Evolutionary conservation across 2,797 vertebrate genomes (phyloP).

Genomic region (Antennarius maculatus): DNA sequence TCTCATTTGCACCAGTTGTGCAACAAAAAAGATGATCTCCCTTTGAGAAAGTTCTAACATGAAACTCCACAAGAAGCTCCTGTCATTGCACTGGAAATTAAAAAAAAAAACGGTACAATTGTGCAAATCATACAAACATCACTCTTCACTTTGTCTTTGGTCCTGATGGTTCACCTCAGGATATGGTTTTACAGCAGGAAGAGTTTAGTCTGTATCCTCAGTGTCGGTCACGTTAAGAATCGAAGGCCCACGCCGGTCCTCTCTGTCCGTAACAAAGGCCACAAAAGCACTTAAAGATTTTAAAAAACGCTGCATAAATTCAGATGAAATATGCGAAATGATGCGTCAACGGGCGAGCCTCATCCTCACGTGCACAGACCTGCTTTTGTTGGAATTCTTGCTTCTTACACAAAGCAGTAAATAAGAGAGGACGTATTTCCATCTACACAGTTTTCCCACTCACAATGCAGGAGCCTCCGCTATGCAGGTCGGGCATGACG

Average conservation of each 20-base stretch:
- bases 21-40: constrained; percentile 56
- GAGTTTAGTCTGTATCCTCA: constrained; percentile 33
- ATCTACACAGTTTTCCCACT: constrained; percentile 45
- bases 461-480: constrained; percentile 36
- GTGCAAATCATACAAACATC: constrained; percentile 77
- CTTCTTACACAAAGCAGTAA: constrained; percentile 21
- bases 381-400: constrained; percentile 40
- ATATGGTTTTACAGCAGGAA: constrained; percentile 50
- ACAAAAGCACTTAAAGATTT: constrained; percentile 59
- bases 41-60: constrained; percentile 59
- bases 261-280: constrained; percentile 50
- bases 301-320: constrained; percentile 59
- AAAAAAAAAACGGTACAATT: constrained; percentile 31
- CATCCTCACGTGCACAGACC: constrained; percentile 37
- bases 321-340: constrained; percentile 38
- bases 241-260: constrained; percentile 37
- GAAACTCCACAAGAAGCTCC: constrained; percentile 49
- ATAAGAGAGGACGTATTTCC: constrained; percentile 29
- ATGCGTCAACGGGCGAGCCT: constrained; percentile 34
- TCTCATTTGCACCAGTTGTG: constrained; percentile 27
- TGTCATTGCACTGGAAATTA: constrained; percentile 67
- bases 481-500: constrained; percentile 19
- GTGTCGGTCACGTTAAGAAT: constrained; percentile 47
- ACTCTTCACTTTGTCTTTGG: constrained; percentile 69
- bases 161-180: constrained; percentile 50